Conservation (phyloP, 2,113 vertebrate species). For the Archilochus colubris region DNA sequence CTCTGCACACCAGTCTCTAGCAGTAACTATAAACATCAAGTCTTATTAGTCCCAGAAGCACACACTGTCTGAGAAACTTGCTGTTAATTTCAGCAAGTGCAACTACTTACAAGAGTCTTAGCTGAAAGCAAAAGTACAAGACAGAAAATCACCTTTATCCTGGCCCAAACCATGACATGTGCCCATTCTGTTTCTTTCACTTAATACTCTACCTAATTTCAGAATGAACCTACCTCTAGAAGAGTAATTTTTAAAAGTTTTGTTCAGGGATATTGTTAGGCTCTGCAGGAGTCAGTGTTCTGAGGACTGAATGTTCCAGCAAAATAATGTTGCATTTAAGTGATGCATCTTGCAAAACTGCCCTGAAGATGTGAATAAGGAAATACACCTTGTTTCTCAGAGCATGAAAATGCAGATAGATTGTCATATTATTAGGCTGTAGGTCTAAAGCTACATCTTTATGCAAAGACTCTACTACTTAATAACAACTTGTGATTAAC, state of each 20-base stretch:
- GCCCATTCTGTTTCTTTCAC: not conserved
- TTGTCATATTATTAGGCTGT: not conserved
- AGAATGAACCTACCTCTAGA: not conserved
- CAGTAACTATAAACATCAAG: no score
- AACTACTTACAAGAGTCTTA: no score
- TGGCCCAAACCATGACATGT: no score
- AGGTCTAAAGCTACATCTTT: not conserved
- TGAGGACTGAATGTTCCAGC: not conserved
- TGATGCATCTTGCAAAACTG: not conserved
- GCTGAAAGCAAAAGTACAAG: no score
- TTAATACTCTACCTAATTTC: not conserved
- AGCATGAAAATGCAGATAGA: not conserved
- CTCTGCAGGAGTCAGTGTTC: not conserved
- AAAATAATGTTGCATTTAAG: not conserved
- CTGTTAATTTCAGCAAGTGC: no score
- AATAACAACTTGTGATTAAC: not conserved
- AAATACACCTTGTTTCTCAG: not conserved
- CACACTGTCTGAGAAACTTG: no score
- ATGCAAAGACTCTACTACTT: not conserved
- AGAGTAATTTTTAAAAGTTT: not conserved
- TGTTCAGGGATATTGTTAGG: not conserved
- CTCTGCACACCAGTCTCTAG: no score
- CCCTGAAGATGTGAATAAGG: not conserved
- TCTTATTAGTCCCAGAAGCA: no score
- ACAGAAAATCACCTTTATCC: no score